phyloP scores from a whole-genome alignment of 2,113 vertebrate genomes.

The Bombycilla garrulus region DNA sequence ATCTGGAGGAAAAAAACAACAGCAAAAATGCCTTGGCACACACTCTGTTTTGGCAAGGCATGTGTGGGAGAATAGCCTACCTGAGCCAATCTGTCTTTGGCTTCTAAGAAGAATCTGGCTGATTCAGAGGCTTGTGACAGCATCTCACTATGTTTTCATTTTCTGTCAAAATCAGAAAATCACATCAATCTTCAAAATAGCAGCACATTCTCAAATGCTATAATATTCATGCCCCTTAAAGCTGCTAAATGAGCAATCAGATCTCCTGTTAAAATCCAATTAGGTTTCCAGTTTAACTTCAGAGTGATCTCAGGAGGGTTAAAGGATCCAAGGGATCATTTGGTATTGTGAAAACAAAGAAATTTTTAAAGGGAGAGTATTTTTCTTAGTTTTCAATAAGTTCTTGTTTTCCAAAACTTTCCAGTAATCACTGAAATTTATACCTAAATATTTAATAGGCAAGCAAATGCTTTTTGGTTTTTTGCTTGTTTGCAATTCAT shows the following conservation, averaged over 20 bases:
- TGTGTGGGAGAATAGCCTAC: neutral
- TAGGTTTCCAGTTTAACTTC: neutral
- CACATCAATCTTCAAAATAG: slow-evolving; percentile 14
- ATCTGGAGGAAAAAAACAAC: slow-evolving; percentile 23
- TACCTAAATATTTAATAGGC: neutral
- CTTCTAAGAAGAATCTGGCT: slow-evolving; percentile 25
- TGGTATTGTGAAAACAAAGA: neutral
- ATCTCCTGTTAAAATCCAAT: neutral
- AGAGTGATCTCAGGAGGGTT: neutral
- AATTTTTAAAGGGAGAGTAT: neutral
- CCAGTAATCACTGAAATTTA: neutral
- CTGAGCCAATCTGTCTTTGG: slow-evolving; percentile 42
- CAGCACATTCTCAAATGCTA: neutral
- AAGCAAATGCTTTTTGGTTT: neutral
- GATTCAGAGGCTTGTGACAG: slow-evolving; percentile 39
- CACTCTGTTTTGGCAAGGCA: neutral
- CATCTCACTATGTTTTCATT: slow-evolving; percentile 19
- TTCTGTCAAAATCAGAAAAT: slow-evolving; percentile 30
- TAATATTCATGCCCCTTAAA: neutral
- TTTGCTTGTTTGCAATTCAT: neutral
- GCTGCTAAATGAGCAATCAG: neutral
- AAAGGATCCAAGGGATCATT: neutral
- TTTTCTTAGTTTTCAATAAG: neutral
- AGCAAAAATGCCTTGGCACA: neutral
- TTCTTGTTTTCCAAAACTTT: neutral